These are phyloP conservation scores for Pionites leucogaster DNA, from an alignment of 2,113 vertebrate genomes.

Conservation along the genomic window DNA sequence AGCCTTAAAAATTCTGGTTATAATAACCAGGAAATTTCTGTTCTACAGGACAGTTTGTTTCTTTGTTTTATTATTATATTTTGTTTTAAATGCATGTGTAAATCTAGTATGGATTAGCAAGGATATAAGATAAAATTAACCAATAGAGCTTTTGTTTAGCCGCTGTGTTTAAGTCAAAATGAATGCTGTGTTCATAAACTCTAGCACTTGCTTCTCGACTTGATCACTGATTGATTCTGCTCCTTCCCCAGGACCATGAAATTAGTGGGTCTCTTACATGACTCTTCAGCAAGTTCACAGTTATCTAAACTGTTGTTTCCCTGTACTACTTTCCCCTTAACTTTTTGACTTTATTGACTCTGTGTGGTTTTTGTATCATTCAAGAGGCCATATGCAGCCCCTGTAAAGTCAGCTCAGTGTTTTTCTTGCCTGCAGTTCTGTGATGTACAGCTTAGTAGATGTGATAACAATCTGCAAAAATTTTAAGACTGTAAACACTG, in stretches of 20 bases:
- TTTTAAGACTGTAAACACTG: constrained; percentile 21
- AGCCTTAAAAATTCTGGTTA: not conserved
- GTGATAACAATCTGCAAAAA: constrained; percentile 51
- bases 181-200: not conserved
- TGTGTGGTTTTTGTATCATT: not conserved
- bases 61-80: not conserved
- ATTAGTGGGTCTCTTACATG: constrained; percentile 29
- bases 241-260: not conserved
- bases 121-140: not conserved
- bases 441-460: not conserved
- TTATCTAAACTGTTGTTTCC: constrained; percentile 37
- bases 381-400: not conserved
- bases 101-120: not conserved
- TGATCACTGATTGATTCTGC: not conserved
- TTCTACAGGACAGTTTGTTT: not conserved
- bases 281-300: not conserved
- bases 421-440: constrained; percentile 20
- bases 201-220: not conserved
- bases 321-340: not conserved
- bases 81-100: not conserved
- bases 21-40: not conserved
- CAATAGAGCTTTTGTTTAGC: not conserved
- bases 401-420: constrained; percentile 7
- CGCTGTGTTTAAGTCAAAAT: not conserved
- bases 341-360: not conserved